These are phyloP conservation scores for Barnardius zonarius DNA, from an alignment of 2,113 vertebrate genomes.

Conservation along the genomic window DNA sequence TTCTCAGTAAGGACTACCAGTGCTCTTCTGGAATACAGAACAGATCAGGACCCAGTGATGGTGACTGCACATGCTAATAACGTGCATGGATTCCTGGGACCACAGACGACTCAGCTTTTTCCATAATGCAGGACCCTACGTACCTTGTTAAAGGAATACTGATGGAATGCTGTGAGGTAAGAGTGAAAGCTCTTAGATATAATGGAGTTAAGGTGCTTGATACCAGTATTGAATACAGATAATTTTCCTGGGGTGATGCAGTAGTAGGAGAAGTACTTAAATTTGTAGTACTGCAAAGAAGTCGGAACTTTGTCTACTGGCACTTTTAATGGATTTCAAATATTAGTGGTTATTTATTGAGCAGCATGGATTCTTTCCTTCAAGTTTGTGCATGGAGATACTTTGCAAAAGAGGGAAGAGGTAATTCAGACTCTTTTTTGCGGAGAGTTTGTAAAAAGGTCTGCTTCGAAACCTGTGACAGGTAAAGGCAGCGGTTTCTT, in stretches of 20 bases:
- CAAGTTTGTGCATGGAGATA: not conserved
- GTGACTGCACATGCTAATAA: not conserved
- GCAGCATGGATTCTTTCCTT: not conserved
- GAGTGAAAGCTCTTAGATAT: not conserved
- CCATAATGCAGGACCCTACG: not conserved
- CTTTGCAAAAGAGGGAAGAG: not conserved
- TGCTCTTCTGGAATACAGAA: not conserved
- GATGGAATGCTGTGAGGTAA: not conserved
- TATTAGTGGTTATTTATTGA: not conserved
- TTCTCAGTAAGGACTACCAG: not conserved
- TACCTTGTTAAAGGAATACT: not conserved
- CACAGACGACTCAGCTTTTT: not conserved
- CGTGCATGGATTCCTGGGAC: not conserved
- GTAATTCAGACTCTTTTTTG: not conserved
- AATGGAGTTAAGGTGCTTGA: not conserved
- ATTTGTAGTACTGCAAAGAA: not conserved
- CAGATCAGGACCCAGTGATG: not conserved
- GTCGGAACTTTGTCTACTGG: not conserved
- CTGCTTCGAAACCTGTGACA: not conserved
- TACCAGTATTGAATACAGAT: not conserved
- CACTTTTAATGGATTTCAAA: not conserved
- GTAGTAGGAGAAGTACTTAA: not conserved
- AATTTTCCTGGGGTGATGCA: not conserved
- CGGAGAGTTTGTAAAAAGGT: not conserved
- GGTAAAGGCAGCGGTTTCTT: not conserved